Base-by-base conservation (phyloP, 2,888 invertebrate genomes). In the Ypsolopha scabrella region DNA sequence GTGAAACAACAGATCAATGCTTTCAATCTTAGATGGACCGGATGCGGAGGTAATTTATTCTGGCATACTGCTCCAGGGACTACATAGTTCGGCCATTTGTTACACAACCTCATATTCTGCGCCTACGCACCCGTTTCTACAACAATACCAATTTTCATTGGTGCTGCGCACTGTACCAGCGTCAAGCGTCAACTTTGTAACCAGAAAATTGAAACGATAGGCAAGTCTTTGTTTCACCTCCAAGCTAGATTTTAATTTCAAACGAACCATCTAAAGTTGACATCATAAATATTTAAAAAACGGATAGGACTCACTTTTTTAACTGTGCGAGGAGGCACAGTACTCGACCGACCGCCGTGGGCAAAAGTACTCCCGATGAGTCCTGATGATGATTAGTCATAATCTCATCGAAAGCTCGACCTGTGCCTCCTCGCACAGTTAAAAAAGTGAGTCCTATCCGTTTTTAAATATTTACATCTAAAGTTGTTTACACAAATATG, bases 71-170 rank as follows among this genome's bases (percentile, higher is more conserved):
- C 51, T 54, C 50, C 24, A 52, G 54, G 52, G 54, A 54, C 52
- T 51, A 39, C 45, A 47, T 52, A 55, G 48, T 51, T 51, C 45
- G 49, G 43, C 50, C 52, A 48, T 55, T 55, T 51, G 55, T 55
- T 51, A 54, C 50, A 24, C 41, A 50, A 51, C 52, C 50, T 51
- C 52, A 45, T 33, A 44, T 24, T 45, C 45, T 34, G 52, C 54
- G 50, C 55, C 55, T 51, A 55, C 55, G 54, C 52, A 41, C 44
- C 41, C 14, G 44, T 37, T 35, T 7, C 38, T 37, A 10, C 48
- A 51, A 51, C 41, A 52, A 41, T 33, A 8, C 33, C 50, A 50
- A 34, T 51, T 24, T 51, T 51, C 45, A 44, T 35, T 37, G 45
- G 7, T 13, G 33, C 49, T 45, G 9, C 43, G 13, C 14, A 14